Percentiles rank a stretch among this genome's conserved stretches.
Conservation (phyloP, 2,797 vertebrate genomes). For the Coregonus suidteri region DNA sequence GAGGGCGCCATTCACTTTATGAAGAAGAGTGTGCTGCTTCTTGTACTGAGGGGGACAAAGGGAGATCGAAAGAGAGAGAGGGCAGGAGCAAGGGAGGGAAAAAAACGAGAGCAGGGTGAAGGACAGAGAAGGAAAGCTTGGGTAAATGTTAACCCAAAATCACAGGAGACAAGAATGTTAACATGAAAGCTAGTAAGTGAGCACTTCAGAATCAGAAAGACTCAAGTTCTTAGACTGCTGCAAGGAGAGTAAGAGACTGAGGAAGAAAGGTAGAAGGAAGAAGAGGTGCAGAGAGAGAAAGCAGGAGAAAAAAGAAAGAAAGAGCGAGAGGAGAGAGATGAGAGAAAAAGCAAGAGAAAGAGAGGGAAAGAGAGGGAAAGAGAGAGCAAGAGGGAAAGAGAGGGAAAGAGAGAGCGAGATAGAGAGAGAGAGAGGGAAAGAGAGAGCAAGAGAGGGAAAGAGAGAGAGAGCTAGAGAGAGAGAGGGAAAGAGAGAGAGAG, state of each 20-base stretch:
- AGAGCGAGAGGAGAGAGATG: neutral
- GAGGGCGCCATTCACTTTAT: constrained; percentile 89
- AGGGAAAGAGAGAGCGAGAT: neutral
- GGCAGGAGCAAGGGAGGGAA: neutral
- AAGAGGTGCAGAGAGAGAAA: neutral
- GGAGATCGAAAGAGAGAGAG: constrained; percentile 8
- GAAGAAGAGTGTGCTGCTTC: constrained; percentile 89
- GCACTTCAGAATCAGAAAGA: neutral
- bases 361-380: too few species aligned
- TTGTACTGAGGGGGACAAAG: constrained; percentile 76
- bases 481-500: too few species aligned
- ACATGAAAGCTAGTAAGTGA: neutral
- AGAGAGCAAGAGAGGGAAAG: neutral
- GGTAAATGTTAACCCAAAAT: neutral
- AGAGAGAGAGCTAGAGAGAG: too few species aligned
- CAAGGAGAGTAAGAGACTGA: neutral
- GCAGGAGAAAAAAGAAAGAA: neutral
- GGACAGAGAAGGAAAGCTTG: constrained; percentile 30
- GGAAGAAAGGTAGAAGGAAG: neutral
- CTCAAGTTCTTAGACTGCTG: neutral
- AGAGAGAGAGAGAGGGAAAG: too few species aligned
- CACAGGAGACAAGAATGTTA: neutral
- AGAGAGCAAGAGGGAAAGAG: too few species aligned
- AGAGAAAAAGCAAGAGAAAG: too few species aligned
- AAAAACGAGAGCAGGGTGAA: constrained; percentile 58